These are phyloP conservation scores for Botia kubotai DNA, from an alignment of 2,797 vertebrate species.

Conservation along the genomic window DNA sequence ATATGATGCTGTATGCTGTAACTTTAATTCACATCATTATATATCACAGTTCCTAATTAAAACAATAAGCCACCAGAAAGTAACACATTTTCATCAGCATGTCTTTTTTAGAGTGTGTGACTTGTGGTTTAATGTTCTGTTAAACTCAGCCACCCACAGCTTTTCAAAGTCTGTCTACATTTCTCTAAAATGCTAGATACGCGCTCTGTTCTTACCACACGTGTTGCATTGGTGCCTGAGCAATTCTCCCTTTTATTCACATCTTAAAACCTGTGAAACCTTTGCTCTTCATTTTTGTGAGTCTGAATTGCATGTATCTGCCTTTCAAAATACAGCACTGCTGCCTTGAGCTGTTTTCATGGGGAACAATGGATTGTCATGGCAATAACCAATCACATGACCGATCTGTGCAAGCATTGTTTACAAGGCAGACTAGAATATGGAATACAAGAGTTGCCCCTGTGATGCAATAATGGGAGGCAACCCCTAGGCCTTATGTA, in stretches of 20 bases:
- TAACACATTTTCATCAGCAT: conserved; percentile 36
- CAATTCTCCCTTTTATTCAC: conserved; percentile 22
- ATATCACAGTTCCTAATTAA: conserved; percentile 4
- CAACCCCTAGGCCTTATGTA: neutral
- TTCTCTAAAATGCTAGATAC: conserved; percentile 25
- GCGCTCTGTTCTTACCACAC: conserved; percentile 27
- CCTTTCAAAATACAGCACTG: neutral
- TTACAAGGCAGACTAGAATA: conserved; percentile 10
- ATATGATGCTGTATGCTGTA: neutral
- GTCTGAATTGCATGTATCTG: neutral
- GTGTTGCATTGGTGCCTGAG: conserved; percentile 24
- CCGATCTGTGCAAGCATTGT: neutral
- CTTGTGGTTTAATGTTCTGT: conserved; percentile 50
- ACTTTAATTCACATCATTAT: neutral
- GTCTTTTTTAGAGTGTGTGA: conserved; percentile 39
- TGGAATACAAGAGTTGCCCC: neutral
- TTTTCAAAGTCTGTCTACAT: conserved; percentile 8
- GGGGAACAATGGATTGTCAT: conserved; percentile 21
- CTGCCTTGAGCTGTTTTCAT: conserved; percentile 15
- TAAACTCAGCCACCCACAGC: conserved; percentile 31
- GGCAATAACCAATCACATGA: conserved; percentile 4
- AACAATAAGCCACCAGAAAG: conserved; percentile 38
- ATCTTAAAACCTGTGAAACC: conserved; percentile 27
- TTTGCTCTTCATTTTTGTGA: conserved; percentile 18
- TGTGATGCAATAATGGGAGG: conserved; percentile 15